Evolutionary conservation across 2,888 invertebrate genomes (phyloP), one percentile per base, ranked within the genome.

Genomic region (Frankliniella fusca): DNA sequence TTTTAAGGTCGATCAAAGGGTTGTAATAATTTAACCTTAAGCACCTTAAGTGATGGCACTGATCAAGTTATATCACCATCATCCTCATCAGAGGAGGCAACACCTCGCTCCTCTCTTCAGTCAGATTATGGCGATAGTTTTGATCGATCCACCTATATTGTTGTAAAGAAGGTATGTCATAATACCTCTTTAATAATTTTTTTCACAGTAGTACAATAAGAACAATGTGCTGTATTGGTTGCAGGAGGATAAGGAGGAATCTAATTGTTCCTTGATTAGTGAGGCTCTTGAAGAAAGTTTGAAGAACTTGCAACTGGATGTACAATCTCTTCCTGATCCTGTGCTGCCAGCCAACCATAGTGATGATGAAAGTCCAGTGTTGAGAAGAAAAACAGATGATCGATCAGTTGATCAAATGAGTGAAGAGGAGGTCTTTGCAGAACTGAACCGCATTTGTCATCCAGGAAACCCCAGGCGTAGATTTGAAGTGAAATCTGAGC

Each of bases 391-490:
- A 84, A 86, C 86, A 0, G 92, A 92, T 76, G 70, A 76, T 83
- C 87, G 89, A 83, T 86, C 88, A 61, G 89, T 90, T 85, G 89
- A 91, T 2, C 90, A 90, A 65, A 88, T 93, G 86, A 90, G 90
- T 48, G 95, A 95, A 86, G 92, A 92, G 80, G 93, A 95, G 86
- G 91, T 96, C 50, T 95, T 95, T 87, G 92, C 91, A 15, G 94
- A 95, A 86, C 89, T 97, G 82, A 90, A 91, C 84, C 91, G 90
- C 84, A 94, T 97, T 86, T 97, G 97, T 86, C 94, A 95, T 87
- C 90, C 92, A 15, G 94, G 93, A 82, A 93, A 97, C 89, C 97
- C 97, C 0, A 90, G 93, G 84, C 90, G 92, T 38, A 92, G 95
- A 84, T 98, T 97, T 88, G 92, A 93, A 84, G 92, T 76, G 23